These are phyloP conservation scores for Autographa gamma DNA, from an alignment of 2,888 invertebrate genomes.

Conservation along the genomic window DNA sequence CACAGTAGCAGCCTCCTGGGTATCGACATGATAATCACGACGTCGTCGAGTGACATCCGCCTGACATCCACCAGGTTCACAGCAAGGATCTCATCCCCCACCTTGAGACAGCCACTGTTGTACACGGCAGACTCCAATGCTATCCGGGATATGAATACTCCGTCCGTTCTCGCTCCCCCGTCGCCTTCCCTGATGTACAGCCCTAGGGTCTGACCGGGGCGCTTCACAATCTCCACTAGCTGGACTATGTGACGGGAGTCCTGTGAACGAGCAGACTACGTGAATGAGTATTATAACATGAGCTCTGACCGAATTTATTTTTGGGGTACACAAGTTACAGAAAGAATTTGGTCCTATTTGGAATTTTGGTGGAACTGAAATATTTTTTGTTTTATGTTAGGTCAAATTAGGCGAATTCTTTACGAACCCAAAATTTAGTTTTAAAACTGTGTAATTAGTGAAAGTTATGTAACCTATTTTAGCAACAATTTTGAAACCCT, in stretches of 20 bases:
- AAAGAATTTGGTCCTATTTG: neutral
- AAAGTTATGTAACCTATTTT: neutral
- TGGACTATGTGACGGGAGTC: constrained; percentile 94
- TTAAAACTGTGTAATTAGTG: neutral
- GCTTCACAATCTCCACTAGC: constrained; percentile 99
- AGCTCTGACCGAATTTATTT: neutral
- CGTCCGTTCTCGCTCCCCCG: constrained; percentile 97
- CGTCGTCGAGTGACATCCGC: constrained; percentile 99
- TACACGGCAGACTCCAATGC: constrained; percentile 99
- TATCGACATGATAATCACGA: constrained; percentile 99
- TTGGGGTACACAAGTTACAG: neutral
- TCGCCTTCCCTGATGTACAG: constrained; percentile 99
- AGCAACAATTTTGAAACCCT: neutral
- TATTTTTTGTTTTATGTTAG: neutral
- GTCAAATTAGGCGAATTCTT: neutral
- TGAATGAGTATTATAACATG: neutral
- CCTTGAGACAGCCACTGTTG: constrained; percentile 98
- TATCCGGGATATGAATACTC: constrained; percentile 97
- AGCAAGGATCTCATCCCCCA: constrained; percentile 99
- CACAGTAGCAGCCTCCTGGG: constrained; percentile 98
- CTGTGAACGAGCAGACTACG: constrained; percentile 70
- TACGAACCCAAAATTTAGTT: neutral
- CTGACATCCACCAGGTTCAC: constrained; percentile 99
- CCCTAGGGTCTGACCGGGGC: constrained; percentile 99
- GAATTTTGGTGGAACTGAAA: neutral